phyloP scores from a whole-genome alignment of 2,113 vertebrate genomes.

The Festucalex cinctus region DNA sequence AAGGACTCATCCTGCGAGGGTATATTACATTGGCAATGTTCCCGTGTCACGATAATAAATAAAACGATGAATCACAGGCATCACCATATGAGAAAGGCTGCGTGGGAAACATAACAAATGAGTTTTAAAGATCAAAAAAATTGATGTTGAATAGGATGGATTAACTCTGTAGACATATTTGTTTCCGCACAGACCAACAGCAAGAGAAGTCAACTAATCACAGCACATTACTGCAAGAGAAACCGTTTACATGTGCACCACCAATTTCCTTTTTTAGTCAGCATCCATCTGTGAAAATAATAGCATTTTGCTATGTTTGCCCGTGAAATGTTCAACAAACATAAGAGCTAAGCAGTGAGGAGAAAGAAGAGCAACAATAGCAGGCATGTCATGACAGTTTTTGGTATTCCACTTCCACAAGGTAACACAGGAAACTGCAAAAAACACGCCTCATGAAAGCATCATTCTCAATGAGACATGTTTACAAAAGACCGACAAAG shows the following conservation, averaged over 20 bases:
- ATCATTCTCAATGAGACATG: too few species aligned
- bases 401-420: neutral
- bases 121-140: neutral
- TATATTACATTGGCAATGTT: slow-evolving; percentile 21
- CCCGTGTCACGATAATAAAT: slow-evolving; percentile 14
- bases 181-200: neutral
- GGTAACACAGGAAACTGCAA: neutral
- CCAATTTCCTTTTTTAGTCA: slow-evolving; percentile 2
- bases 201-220: neutral
- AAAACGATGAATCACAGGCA: slow-evolving; percentile 1
- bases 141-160: neutral
- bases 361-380: neutral
- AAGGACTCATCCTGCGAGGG: slow-evolving; percentile 11
- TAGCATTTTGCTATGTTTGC: slow-evolving; percentile 2
- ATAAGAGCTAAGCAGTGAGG: slow-evolving; percentile 5
- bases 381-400: neutral
- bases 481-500: neutral
- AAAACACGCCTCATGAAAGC: neutral
- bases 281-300: neutral
- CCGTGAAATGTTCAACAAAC: slow-evolving; percentile 9
- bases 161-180: neutral
- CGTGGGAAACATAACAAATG: neutral
- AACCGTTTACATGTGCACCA: neutral
- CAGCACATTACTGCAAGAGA: neutral
- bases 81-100: neutral